Base-by-base conservation (phyloP, 1,140 invertebrate genomes). In the Leptinotarsa lineolata region DNA sequence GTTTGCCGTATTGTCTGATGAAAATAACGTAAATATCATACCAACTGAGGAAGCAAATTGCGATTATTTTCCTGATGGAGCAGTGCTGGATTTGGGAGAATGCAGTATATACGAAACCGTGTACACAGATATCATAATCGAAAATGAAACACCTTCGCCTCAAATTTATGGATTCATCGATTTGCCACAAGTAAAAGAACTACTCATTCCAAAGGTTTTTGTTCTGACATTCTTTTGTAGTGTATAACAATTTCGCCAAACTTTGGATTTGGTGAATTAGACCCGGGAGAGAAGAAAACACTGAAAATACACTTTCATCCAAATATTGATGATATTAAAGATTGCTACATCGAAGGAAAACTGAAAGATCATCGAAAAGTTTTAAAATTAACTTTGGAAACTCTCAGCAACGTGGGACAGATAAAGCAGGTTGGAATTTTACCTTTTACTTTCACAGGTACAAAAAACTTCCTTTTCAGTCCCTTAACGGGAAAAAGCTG, bases 101-200 rank as follows among this genome's bases (percentile, higher is more conserved):
- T 82, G 81, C 64, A 74, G 76, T 1, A 77, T 78, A 5, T 75
- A 68, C 13, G 81, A 82, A 72, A 78, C 73, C 12, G 59, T 82
- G 12, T 78, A 24, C 39, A 46, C 77, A 16, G 76, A 78, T 44
- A 63, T 82, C 8, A 64, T 44, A 18, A 18, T 82, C 3, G 74
- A 54, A 5, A 82, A 82, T 63, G 73, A 67, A 58, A 78, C 80
- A 16, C 46, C 65, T 0, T 68, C 75, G 0, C 68, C 69, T 11
- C 81, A 82, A 67, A 46, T 77, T 15, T 81, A 73, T 68, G 78
- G 76, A 21, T 82, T 82, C 58, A 20, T 79, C 13, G 74, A 80
- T 70, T 71, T 82, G 58, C 81, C 81, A n/a, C 30, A 72, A 68
- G 80, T 81, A 76, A 54, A 58, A 54, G 0, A 68, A 45, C 16